Base-by-base conservation (phyloP, 2,888 invertebrate genomes). In the Acrobasis repandana region DNA sequence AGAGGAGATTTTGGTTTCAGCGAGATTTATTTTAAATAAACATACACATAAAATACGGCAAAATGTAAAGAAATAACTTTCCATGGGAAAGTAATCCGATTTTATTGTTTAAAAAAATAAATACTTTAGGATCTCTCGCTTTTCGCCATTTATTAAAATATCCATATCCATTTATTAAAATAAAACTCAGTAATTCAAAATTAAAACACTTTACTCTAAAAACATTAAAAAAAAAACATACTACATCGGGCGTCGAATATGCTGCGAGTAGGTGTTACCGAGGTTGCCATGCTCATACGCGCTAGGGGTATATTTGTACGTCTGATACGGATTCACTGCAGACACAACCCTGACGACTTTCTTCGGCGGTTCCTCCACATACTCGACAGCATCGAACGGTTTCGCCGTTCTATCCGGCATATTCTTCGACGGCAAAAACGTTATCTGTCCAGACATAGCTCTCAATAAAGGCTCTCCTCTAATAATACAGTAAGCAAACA, bases 331-430 rank as follows among this genome's bases (percentile, higher is more conserved):
- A 59, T 90, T 87, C 5, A 73, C 65, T 0, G 87, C 80, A 0
- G 91, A 91, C 1, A 91, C 86, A 0, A 91, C 84, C 63, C 79
- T 80, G 3, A 90, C 79, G 0, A 91, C 70, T 66, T 79, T 90
- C 70, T 82, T 83, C 0, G 90, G 85, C 5, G 83, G 80, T 56
- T 90, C 89, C 34, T 88, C 85, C 0, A 74, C 70, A 63, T 82
- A 86, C 61, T 82, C 71, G 76, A 83, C 80, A 56, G 86, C 82
- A 4, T 54, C 54, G 1, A 36, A 38, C 36, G 5, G 36, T 3
- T 10, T 38, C 10, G 82, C 79, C 6, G 82, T 62, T 0, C 85
- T 79, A 8, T 36, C 48, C 0, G 49, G 49, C 2, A 10, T 6
- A 38, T 49, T 38, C 18, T 18, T 73, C 2, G 76, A 73, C 1